Conservation (phyloP, 2,113 vertebrate species). For the Dipodomys spectabilis region DNA sequence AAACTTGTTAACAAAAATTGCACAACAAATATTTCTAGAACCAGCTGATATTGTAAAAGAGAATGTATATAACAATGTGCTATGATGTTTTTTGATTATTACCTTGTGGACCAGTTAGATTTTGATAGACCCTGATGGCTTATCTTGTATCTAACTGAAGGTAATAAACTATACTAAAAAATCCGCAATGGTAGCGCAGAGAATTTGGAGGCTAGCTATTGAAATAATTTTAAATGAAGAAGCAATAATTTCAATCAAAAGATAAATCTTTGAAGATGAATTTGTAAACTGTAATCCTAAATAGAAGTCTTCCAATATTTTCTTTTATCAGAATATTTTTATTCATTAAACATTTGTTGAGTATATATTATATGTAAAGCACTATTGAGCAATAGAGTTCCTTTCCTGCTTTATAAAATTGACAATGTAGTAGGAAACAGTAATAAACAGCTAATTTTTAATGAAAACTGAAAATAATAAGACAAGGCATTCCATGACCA, state of each 20-base stretch:
- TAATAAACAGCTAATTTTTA: neutral
- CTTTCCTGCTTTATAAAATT: neutral
- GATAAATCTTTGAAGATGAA: neutral
- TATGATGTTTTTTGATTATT: neutral
- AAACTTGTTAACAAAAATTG: neutral
- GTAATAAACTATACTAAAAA: neutral
- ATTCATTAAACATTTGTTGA: neutral
- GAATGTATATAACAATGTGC: neutral
- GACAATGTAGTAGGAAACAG: neutral
- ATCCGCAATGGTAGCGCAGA: neutral
- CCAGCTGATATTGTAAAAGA: neutral
- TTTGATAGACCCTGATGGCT: neutral
- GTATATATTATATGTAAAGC: neutral
- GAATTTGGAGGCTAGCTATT: slow-evolving; percentile 3
- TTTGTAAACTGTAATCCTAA: slow-evolving; percentile 5
- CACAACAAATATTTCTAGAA: neutral
- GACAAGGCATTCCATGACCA: neutral
- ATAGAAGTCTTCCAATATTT: slow-evolving; percentile 45
- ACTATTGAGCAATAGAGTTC: neutral
- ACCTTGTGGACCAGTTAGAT: neutral
- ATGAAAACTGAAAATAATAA: neutral
- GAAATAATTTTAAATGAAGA: slow-evolving; percentile 28
- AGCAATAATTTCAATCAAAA: neutral
- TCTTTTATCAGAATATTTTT: slow-evolving; percentile 10
- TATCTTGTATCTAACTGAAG: neutral